Evolutionary conservation across 2,113 vertebrate species (phyloP).

Genomic region (Pheucticus melanocephalus): DNA sequence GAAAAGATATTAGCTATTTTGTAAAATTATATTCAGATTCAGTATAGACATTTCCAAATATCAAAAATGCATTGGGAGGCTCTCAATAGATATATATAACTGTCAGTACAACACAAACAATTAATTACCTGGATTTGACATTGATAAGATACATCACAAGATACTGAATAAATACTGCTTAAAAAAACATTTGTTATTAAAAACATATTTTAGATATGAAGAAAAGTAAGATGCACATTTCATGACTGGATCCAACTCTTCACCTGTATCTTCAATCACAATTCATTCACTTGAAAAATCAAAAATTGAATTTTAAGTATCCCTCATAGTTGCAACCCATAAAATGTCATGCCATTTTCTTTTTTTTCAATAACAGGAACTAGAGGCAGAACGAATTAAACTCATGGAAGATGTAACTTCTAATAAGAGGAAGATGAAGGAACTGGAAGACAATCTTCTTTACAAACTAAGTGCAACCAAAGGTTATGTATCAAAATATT

Average conservation of each 20-base stretch:
- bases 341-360: not conserved
- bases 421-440: slow-evolving; percentile 81
- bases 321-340: not conserved
- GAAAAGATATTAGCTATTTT: not conserved
- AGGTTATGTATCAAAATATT: slow-evolving; percentile 62
- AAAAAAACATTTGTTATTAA: not conserved
- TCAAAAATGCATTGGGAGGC: not conserved
- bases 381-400: slow-evolving; percentile 76
- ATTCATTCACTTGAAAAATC: not conserved
- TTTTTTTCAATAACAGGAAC: slow-evolving; percentile 66
- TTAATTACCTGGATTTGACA: not conserved
- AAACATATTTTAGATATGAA: not conserved
- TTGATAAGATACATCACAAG: not conserved
- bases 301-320: not conserved
- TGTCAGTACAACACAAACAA: not conserved
- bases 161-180: not conserved
- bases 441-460: slow-evolving; percentile 79
- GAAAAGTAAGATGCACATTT: not conserved
- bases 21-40: not conserved
- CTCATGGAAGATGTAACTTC: slow-evolving; percentile 78
- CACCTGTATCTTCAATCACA: slow-evolving; percentile 51
- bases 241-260: slow-evolving; percentile 51
- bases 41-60: not conserved
- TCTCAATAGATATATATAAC: not conserved
- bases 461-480: slow-evolving; percentile 76